Evolutionary conservation across 2,797 vertebrate species (phyloP).

Genomic region (Lagorchestes hirsutus): DNA sequence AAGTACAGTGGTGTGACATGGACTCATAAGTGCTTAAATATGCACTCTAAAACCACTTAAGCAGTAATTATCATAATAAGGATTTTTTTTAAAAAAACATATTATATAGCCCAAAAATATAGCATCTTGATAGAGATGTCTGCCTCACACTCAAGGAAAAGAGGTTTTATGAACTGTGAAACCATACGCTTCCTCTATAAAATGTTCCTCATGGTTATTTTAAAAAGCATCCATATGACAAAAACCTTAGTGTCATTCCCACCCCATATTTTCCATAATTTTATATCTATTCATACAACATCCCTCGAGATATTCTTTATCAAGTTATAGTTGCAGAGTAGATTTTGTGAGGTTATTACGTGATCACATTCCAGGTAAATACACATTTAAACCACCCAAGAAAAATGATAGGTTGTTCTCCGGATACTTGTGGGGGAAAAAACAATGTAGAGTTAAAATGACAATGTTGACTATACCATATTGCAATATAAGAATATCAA

Average conservation of each 20-base stretch:
- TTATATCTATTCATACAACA: not conserved
- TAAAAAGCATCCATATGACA: conserved; percentile 13
- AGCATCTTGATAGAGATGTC: not conserved
- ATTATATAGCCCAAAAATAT: not conserved
- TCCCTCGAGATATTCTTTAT: not conserved
- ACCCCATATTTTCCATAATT: conserved; percentile 12
- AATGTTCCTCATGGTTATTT: conserved; percentile 44
- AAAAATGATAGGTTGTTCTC: not conserved
- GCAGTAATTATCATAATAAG: conserved; percentile 4
- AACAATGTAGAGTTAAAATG: not conserved
- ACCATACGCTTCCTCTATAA: not conserved
- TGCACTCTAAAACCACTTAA: conserved; percentile 3
- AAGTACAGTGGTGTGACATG: not conserved
- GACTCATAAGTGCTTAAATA: not conserved
- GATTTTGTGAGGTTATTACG: not conserved
- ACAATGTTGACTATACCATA: not conserved
- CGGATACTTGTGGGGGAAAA: not conserved
- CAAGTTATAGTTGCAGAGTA: not conserved
- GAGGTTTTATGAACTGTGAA: conserved; percentile 29
- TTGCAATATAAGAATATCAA: not conserved
- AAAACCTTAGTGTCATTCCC: conserved; percentile 22
- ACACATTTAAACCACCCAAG: not conserved
- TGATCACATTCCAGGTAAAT: not conserved
- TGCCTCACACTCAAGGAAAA: conserved; percentile 17
- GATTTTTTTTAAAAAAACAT: not conserved